Percentiles rank a stretch among this genome's conserved stretches.
Evolutionary conservation across 2,797 vertebrate species (phyloP).

Genomic region (Triplophysa yarkandensis): DNA sequence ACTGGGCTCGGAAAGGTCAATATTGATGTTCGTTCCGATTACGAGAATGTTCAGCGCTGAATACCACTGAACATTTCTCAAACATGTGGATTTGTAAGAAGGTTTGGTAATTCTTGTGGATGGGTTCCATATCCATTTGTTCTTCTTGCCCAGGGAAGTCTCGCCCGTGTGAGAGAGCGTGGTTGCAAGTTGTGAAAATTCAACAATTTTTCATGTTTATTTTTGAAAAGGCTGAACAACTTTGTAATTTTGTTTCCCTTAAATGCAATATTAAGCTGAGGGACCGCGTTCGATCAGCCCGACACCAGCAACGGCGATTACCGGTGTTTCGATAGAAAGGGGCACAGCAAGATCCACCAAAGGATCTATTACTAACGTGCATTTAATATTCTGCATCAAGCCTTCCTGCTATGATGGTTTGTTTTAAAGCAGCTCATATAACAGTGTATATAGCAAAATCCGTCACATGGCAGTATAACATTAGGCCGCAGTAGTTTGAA

Average conservation of each 20-base stretch:
- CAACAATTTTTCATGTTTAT: constrained; percentile 71
- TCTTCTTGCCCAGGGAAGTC: constrained; percentile 53
- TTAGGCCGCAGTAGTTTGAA: constrained; percentile 34
- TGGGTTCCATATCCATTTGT: constrained; percentile 38
- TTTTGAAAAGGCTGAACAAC: constrained; percentile 74
- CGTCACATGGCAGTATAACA: not conserved
- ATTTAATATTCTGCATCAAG: constrained; percentile 19
- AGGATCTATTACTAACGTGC: constrained; percentile 10
- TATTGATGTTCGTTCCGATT: constrained; percentile 17
- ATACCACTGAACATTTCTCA: constrained; percentile 26
- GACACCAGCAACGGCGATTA: constrained; percentile 28
- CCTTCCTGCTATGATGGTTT: constrained; percentile 27
- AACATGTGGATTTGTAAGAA: constrained; percentile 14
- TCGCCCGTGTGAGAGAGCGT: constrained; percentile 58
- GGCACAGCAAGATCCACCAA: constrained; percentile 28
- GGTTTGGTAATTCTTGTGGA: constrained; percentile 23
- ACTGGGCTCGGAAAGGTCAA: constrained; percentile 33
- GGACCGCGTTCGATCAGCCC: constrained; percentile 55
- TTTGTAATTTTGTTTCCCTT: constrained; percentile 84
- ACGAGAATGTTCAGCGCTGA: constrained; percentile 19
- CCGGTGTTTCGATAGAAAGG: constrained; percentile 12
- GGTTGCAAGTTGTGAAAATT: constrained; percentile 71
- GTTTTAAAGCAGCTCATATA: not conserved
- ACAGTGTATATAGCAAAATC: not conserved
- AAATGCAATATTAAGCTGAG: constrained; percentile 60